Percentiles rank a stretch among this genome's conserved stretches.
Conservation (phyloP, 1,140 invertebrate genomes). For the Yoshiicerus persimilis region DNA sequence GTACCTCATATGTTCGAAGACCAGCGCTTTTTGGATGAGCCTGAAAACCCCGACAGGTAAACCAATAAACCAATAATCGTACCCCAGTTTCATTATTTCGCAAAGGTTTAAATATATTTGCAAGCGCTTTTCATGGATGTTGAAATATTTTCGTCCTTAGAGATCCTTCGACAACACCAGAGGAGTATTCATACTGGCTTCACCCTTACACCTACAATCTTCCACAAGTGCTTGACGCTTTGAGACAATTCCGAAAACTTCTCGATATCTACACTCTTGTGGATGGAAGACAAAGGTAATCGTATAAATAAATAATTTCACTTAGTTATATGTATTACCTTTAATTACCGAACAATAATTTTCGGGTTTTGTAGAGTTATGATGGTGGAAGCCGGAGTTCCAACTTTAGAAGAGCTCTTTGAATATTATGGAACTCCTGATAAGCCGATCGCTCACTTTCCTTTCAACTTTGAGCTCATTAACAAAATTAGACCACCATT, state of each 20-base stretch:
- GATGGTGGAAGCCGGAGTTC: constrained; percentile 66
- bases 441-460: constrained; percentile 63
- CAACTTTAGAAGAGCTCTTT: constrained; percentile 59
- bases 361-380: constrained; percentile 62
- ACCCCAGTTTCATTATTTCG: too few species aligned
- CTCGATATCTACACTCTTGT: constrained; percentile 47
- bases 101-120: too few species aligned
- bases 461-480: constrained; percentile 67
- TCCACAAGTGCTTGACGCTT: constrained; percentile 53
- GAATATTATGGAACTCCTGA: constrained; percentile 63
- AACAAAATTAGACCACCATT: constrained; percentile 59
- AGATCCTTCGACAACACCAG: background rate
- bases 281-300: background rate
- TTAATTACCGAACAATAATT: background rate
- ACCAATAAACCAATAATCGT: background rate
- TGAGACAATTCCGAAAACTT: constrained; percentile 53
- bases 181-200: background rate
- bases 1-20: constrained; percentile 66
- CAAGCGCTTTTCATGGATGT: too few species aligned
- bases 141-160: background rate
- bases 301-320: background rate
- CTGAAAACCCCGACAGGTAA: constrained; percentile 23
- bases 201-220: background rate
- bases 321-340: background rate
- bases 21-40: constrained; percentile 55